Conservation (phyloP, 2,888 invertebrate genomes). For the Oligia fasciuncula region DNA sequence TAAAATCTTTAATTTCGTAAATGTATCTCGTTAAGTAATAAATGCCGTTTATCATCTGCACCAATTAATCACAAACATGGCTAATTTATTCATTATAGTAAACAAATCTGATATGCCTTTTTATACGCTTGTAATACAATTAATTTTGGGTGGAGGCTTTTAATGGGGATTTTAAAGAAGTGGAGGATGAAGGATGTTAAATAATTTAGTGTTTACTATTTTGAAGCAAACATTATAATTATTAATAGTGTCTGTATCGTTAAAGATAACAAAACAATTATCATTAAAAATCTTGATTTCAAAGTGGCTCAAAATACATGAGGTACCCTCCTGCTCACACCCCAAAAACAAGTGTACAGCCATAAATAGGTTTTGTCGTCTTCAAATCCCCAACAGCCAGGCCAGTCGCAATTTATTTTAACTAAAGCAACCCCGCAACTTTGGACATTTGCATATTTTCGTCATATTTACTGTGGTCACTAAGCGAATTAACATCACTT, state of each 20-base stretch:
- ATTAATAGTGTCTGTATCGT: not conserved
- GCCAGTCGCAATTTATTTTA: constrained; percentile 78
- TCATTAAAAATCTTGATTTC: not conserved
- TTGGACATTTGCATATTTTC: constrained; percentile 84
- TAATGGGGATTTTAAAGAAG: not conserved
- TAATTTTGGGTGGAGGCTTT: not conserved
- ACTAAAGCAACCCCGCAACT: constrained; percentile 78
- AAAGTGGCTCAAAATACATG: not conserved
- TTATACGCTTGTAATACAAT: not conserved
- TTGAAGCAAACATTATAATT: not conserved
- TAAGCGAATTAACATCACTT: constrained; percentile 83
- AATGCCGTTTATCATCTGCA: constrained; percentile 32
- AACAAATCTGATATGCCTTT: constrained; percentile 16
- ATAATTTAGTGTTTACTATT: not conserved
- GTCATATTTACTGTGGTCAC: constrained; percentile 81
- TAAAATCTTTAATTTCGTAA: constrained; percentile 48
- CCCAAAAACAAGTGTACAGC: constrained; percentile 23
- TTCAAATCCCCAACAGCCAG: constrained; percentile 69
- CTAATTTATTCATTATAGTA: constrained; percentile 8
- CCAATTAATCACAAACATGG: constrained; percentile 40
- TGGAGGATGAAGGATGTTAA: not conserved
- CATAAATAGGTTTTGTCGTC: constrained; percentile 59
- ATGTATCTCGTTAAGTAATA: constrained; percentile 45
- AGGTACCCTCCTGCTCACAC: constrained; percentile 1
- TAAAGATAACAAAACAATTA: not conserved